phyloP scores from a whole-genome alignment of 2,797 vertebrate genomes.

The Steatocranus sp. region DNA sequence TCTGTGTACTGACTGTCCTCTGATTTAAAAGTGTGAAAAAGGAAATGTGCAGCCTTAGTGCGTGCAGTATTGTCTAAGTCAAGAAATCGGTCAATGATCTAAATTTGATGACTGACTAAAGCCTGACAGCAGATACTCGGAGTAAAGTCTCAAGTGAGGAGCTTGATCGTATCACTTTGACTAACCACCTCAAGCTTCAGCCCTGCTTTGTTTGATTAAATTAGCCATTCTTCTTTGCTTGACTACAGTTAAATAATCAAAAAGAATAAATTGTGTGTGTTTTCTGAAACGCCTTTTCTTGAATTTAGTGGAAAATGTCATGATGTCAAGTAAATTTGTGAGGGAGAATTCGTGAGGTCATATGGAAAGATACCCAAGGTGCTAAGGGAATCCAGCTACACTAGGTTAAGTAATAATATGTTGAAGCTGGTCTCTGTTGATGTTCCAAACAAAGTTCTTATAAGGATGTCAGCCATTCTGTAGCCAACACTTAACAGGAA shows the following conservation, averaged over 20 bases:
- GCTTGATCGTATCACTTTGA: not conserved
- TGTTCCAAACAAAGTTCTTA: not conserved
- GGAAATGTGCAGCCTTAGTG: not conserved
- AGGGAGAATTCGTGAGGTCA: not conserved
- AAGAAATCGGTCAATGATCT: not conserved
- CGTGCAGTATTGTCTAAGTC: not conserved
- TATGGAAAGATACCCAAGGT: not conserved
- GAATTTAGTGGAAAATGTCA: not conserved
- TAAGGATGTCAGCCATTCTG: not conserved
- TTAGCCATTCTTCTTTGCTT: not conserved
- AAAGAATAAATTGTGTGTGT: not conserved
- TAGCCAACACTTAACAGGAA: not conserved
- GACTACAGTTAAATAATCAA: not conserved
- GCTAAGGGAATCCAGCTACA: not conserved
- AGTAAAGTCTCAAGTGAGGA: constrained; percentile 1
- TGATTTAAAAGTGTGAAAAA: not conserved
- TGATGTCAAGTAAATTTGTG: not conserved
- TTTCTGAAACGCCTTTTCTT: not conserved
- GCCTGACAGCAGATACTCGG: not conserved
- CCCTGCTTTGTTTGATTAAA: constrained; percentile 2
- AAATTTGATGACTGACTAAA: not conserved
- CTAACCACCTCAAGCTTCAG: not conserved
- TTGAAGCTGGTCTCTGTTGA: not conserved
- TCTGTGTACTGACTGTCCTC: not conserved
- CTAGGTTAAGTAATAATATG: not conserved